These are phyloP conservation scores for Microdon myrmicae DNA, from an alignment of 2,888 invertebrate genomes.

Conservation along the genomic window DNA sequence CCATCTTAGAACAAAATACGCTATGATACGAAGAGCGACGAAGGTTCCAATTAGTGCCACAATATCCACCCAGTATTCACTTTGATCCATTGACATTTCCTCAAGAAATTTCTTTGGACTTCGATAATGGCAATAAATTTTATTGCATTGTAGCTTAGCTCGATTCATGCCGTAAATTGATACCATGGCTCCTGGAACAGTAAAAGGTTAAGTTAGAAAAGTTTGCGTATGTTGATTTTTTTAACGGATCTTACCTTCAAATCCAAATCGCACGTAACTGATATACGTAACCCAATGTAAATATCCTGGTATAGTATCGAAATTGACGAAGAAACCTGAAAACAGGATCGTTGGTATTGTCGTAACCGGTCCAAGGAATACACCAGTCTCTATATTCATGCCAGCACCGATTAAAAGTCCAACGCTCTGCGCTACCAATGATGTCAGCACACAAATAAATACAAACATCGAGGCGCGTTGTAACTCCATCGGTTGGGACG, in stretches of 20 bases:
- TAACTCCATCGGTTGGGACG: slow-evolving; percentile 91
- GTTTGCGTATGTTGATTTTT: background rate
- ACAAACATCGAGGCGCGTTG: slow-evolving; percentile 72
- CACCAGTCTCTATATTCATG: slow-evolving; percentile 84
- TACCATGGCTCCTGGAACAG: slow-evolving; percentile 76
- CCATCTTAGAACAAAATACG: slow-evolving; percentile 85
- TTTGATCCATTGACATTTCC: slow-evolving; percentile 84
- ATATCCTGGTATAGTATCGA: slow-evolving; percentile 89
- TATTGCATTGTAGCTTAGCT: slow-evolving; percentile 82
- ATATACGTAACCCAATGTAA: slow-evolving; percentile 89
- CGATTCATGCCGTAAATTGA: slow-evolving; percentile 90
- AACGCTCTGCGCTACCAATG: slow-evolving; percentile 90
- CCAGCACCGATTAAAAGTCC: slow-evolving; percentile 93
- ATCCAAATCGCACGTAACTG: slow-evolving; percentile 91
- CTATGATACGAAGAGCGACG: slow-evolving; percentile 79
- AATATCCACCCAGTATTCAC: slow-evolving; percentile 84
- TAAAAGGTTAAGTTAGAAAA: background rate
- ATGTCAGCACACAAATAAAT: slow-evolving; percentile 76
- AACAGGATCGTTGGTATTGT: slow-evolving; percentile 92
- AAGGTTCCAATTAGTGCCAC: slow-evolving; percentile 84
- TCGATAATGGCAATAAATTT: slow-evolving; percentile 85
- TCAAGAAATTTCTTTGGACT: slow-evolving; percentile 84
- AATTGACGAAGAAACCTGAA: slow-evolving; percentile 94
- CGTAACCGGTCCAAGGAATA: slow-evolving; percentile 86
- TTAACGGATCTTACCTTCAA: slow-evolving; percentile 83